These are phyloP conservation scores for Gallinago paraguaiae DNA, from an alignment of 2,113 vertebrate species.

Conservation along the genomic window DNA sequence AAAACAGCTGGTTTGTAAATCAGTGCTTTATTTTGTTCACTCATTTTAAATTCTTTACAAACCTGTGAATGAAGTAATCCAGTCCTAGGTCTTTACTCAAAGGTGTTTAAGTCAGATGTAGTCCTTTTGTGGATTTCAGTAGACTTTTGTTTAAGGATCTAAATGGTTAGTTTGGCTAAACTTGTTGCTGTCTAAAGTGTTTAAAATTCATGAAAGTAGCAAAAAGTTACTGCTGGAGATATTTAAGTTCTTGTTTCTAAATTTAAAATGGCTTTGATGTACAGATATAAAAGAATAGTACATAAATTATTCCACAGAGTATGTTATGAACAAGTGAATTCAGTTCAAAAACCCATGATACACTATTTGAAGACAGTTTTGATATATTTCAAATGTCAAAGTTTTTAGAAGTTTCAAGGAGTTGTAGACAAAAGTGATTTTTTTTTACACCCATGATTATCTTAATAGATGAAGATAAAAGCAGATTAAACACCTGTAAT, in stretches of 20 bases:
- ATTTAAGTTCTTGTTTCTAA: constrained; percentile 1
- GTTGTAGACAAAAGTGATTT: background rate
- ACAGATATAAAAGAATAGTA: background rate
- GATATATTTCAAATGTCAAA: background rate
- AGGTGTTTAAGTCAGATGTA: background rate
- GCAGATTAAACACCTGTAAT: background rate
- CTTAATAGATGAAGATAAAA: background rate
- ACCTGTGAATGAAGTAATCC: background rate
- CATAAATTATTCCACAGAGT: background rate
- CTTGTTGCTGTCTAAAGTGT: background rate
- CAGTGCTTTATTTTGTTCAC: background rate
- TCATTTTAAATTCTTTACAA: background rate
- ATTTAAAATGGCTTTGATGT: background rate
- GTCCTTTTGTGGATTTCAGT: background rate
- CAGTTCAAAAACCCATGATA: background rate
- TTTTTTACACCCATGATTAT: background rate
- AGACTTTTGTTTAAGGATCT: background rate
- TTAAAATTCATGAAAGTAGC: background rate
- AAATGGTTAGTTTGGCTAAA: background rate
- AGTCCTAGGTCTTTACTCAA: background rate
- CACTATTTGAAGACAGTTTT: background rate
- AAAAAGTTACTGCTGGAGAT: background rate
- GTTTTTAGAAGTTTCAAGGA: background rate
- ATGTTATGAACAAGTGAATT: background rate
- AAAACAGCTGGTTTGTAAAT: background rate